These are phyloP conservation scores for Aphidoletes aphidimyza DNA, from an alignment of 2,888 invertebrate genomes.

Conservation along the genomic window DNA sequence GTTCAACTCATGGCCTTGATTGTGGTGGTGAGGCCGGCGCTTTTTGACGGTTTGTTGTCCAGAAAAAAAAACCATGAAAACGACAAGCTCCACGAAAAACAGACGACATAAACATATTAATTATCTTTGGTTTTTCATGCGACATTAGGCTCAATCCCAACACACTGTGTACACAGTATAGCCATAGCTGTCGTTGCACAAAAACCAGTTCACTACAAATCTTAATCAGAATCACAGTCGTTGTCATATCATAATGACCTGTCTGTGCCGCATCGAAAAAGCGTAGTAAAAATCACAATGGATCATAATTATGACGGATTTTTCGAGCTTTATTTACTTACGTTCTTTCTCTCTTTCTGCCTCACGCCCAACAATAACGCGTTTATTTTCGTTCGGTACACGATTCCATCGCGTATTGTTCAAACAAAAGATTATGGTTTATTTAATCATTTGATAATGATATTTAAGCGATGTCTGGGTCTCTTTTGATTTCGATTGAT, in stretches of 20 bases:
- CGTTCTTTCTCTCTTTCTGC: no score
- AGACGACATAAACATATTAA: slow-evolving; percentile 49
- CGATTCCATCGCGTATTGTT: not conserved
- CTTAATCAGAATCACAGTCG: slow-evolving; percentile 8
- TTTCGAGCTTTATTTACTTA: slow-evolving; percentile 3
- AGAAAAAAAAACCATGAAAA: not conserved
- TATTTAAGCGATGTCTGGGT: not conserved
- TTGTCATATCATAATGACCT: slow-evolving; percentile 43
- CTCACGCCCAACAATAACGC: not conserved
- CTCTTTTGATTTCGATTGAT: not conserved
- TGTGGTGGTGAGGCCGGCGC: not conserved
- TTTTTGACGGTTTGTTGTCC: slow-evolving; percentile 30
- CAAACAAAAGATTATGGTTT: slow-evolving; percentile 30
- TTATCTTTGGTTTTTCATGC: slow-evolving; percentile 49
- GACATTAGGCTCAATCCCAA: slow-evolving; percentile 8
- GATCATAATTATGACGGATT: slow-evolving; percentile 45
- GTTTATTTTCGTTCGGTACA: not conserved
- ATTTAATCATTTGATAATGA: slow-evolving; percentile 16
- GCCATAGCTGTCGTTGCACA: not conserved
- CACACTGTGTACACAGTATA: not conserved
- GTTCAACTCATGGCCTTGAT: slow-evolving; percentile 14
- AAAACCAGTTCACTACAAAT: not conserved
- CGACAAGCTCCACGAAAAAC: not conserved
- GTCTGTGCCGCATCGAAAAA: not conserved
- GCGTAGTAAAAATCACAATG: not conserved